Conservation (phyloP, 1,140 invertebrate genomes). For the Bombus soroeensis region DNA sequence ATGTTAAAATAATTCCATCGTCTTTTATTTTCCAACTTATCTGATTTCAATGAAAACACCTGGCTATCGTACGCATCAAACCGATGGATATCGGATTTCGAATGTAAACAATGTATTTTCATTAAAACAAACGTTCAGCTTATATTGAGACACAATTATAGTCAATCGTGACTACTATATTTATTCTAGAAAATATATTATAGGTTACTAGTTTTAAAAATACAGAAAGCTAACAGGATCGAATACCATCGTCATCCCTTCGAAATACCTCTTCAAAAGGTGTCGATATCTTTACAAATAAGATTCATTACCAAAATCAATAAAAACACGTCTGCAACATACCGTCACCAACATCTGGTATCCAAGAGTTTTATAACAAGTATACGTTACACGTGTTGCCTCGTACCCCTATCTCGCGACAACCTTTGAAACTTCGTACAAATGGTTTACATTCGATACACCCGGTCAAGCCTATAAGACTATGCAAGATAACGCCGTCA, state of each 20-base stretch:
- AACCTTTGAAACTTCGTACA: neutral
- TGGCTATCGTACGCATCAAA: neutral
- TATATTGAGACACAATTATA: too few relatives aligned
- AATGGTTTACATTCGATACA: neutral
- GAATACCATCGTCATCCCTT: too few relatives aligned
- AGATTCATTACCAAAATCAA: neutral
- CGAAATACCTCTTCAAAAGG: neutral
- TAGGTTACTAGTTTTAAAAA: too few relatives aligned
- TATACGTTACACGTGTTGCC: neutral
- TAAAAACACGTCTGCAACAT: neutral
- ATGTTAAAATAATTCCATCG: neutral
- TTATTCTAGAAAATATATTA: too few relatives aligned
- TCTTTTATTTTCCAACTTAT: neutral
- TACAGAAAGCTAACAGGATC: too few relatives aligned
- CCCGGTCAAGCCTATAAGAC: neutral
- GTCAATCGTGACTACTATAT: too few relatives aligned
- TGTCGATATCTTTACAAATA: neutral
- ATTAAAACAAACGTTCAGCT: too few relatives aligned
- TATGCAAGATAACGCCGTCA: slow-evolving; percentile 2
- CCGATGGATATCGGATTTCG: too few relatives aligned
- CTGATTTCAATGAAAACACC: neutral
- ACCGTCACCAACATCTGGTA: neutral
- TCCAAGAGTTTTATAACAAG: neutral
- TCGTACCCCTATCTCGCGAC: slow-evolving; percentile 22
- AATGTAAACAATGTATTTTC: too few relatives aligned